Base-by-base conservation (phyloP, 2,113 vertebrate species). In the Perca schrenkii region DNA sequence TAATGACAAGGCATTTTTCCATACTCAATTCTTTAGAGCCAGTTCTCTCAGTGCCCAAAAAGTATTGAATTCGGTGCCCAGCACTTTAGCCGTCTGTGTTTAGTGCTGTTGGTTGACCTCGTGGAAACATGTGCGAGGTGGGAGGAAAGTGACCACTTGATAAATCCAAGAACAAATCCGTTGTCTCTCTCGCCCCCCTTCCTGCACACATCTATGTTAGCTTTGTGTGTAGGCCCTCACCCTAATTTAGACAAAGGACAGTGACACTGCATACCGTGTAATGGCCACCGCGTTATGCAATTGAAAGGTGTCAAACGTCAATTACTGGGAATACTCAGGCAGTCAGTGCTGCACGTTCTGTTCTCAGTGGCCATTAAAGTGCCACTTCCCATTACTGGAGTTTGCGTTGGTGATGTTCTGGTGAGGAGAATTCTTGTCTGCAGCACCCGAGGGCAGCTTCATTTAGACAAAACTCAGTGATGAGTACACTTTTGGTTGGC, bases 101-200 rank as follows among this genome's bases (percentile, higher is more conserved):
- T 5, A 10, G 62, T 17, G n/a, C 14, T 46, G 15, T 2, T 6
- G 57, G 36, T 75, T 3, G 2, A 46, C 36, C n/a, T 46, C 4
- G n/a, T 34, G 34, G 58, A 71, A 79, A 84, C 64, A 57, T 68
- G 49, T 4, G 54, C 57, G 40, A 25, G 54, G 52, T 67, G 62
- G 34, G 62, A 79, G 77, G 74, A 76, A 69, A 58, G 54, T n/a
- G 61, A 28, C 25, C 73, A 40, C 46, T 19, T 25, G 40, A 70
- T 52, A 52, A 81, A 69, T 52, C 22, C 54, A 64, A 49, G 25
- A 68, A 64, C 25, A 40, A 28, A n/a, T 31, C 52, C 22, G 12
- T 43, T 31, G 14, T 52, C 69, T 15, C 25, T 50, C 16, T 6
- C 43, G n/a, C 62, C 12, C 28, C 36, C 8, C 40, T 19, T 5